Evolutionary conservation across 2,113 vertebrate genomes (phyloP), one percentile per base, ranked within the genome.

Genomic region (Gambusia holbrooki): DNA sequence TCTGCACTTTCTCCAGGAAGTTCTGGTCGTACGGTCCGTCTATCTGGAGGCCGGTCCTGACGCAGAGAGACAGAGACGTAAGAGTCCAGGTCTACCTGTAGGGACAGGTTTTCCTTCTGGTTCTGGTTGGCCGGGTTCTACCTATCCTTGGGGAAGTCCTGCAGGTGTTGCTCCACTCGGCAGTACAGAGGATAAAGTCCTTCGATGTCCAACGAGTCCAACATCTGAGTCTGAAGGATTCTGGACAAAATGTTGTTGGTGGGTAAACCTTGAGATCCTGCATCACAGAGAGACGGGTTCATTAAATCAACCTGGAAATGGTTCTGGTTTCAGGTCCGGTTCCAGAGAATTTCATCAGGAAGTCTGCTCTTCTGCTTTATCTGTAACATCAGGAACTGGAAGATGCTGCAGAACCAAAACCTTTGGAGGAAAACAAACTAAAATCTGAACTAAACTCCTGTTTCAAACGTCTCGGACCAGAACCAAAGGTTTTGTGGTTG

Each of bases 141-240:
- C 98, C 98, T 96, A 81, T 98, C 96, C 80, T 97, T 96, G 1
- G 97, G 97, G 87, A 96, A 98, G 75, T 97, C 95, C 79, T 96
- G 96, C 74, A 99, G 92, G 90, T 99, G 95, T 65, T 95, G 96
- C 79, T 98, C 96, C 45, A 99, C 93, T 72, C 96, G 92, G 33
- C 92, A 95, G 89, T 97, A 99, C 84, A 99, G 90, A 35, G 97
- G 98, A 78, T 96, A 95, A 79, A 99, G 92, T 48, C 98, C 98
- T 87, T 99, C 97, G 6, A 99, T 97, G 90, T 99, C 97, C 92
- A 98, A 89, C 83, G 92, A 95, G 92, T 99, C 98, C 83, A 99
- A 91, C 97, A 97, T 97, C 95, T 99, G 98, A 79, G 95, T 96
- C 89, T 97, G 96, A 69, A 98, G 97, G 66, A 97, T 96, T 94